phyloP scores from a whole-genome alignment of 2,888 invertebrate species.

The Lasioglossum figueresi region DNA sequence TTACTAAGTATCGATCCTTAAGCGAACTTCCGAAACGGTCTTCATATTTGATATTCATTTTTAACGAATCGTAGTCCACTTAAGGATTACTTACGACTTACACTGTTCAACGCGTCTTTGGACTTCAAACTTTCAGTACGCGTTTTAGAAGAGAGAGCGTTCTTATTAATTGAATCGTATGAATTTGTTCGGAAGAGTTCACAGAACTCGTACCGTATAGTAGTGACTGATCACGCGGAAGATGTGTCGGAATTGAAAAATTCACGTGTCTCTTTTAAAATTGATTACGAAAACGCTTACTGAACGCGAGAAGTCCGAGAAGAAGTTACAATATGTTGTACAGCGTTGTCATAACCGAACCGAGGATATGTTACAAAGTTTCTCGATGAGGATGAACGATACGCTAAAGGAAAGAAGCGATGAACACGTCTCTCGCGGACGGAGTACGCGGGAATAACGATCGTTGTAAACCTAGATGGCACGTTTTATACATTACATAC shows the following conservation, averaged over 20 bases:
- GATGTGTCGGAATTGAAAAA: neutral
- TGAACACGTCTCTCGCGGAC: constrained; percentile 38
- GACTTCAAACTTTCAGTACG: neutral
- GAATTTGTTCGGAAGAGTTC: neutral
- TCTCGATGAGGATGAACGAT: constrained; percentile 50
- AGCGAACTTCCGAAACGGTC: neutral
- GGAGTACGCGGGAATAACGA: constrained; percentile 38
- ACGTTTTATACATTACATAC: constrained; percentile 75
- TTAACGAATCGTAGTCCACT: neutral
- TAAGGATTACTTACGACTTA: neutral
- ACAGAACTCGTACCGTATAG: neutral
- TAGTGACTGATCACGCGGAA: neutral
- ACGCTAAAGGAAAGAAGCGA: constrained; percentile 48
- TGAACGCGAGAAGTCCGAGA: neutral
- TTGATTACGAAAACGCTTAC: neutral
- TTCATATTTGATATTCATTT: neutral
- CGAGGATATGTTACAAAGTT: constrained; percentile 56
- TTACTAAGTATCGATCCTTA: neutral
- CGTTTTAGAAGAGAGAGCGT: neutral
- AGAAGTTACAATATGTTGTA: neutral
- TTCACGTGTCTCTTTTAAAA: neutral
- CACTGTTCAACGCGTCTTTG: neutral
- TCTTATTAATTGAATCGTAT: neutral
- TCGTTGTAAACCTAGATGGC: constrained; percentile 77
- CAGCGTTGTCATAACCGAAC: constrained; percentile 23